phyloP scores from a whole-genome alignment of 2,113 vertebrate genomes.

The Chloroceryle aenea region DNA sequence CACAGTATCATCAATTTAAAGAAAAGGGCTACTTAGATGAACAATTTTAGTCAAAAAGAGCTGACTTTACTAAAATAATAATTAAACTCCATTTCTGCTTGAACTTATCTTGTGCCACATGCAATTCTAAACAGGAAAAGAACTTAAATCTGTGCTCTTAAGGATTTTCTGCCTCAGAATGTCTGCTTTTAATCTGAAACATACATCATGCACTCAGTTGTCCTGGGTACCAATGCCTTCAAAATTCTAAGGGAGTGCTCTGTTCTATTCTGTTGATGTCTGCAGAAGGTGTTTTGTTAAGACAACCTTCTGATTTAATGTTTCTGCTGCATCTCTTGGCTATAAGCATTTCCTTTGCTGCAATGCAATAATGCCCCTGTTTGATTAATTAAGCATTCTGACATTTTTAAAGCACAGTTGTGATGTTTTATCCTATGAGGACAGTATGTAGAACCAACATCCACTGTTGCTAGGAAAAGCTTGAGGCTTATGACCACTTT shows the following conservation, averaged over 20 bases:
- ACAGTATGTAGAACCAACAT: constrained; percentile 39
- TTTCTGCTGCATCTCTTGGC: constrained; percentile 69
- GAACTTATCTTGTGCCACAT: background rate
- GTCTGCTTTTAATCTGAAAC: constrained; percentile 54
- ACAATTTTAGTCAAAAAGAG: background rate
- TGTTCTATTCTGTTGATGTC: constrained; percentile 53
- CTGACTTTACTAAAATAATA: background rate
- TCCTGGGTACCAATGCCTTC: constrained; percentile 61
- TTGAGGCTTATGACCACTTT: constrained; percentile 66
- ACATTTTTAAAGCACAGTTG: constrained; percentile 62
- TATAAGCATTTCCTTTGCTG: constrained; percentile 67
- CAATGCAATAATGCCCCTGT: constrained; percentile 41
- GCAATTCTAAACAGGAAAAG: background rate
- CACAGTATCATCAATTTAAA: background rate
- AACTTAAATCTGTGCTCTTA: background rate
- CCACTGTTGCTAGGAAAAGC: constrained; percentile 55
- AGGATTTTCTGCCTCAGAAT: background rate
- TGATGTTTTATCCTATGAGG: constrained; percentile 38
- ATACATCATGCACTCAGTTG: constrained; percentile 62
- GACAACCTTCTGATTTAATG: constrained; percentile 78
- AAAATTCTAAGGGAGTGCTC: constrained; percentile 68
- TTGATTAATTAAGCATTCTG: constrained; percentile 60
- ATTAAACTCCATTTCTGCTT: background rate
- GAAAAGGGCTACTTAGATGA: background rate
- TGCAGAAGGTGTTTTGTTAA: constrained; percentile 65